Conservation (phyloP, 1,140 invertebrate species). For the Tetraneura akinire region DNA sequence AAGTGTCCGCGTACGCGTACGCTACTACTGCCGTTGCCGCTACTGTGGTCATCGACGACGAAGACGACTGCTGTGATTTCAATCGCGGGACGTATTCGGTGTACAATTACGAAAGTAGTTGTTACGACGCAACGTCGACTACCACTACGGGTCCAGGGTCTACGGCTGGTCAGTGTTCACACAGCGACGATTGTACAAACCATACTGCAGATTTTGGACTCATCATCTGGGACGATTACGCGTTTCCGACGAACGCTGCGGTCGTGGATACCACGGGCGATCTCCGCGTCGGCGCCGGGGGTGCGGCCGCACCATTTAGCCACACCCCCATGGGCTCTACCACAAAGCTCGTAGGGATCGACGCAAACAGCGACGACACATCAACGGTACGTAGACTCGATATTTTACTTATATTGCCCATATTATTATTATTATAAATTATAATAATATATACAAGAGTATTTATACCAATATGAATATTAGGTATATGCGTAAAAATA, state of each 20-base stretch:
- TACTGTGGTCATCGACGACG: not conserved
- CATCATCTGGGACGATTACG: conserved; percentile 8
- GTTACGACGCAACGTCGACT: not conserved
- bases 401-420: no score
- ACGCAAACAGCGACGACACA: conserved; percentile 32
- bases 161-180: not conserved
- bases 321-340: conserved; percentile 54
- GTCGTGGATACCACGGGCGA: conserved; percentile 17
- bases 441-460: no score
- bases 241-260: not conserved
- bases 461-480: no score
- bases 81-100: not conserved
- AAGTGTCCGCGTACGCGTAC: conserved; percentile 14
- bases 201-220: not conserved
- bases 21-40: not conserved
- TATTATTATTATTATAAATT: no score
- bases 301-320: conserved; percentile 23
- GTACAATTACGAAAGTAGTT: not conserved
- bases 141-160: not conserved
- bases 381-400: conserved; percentile 15
- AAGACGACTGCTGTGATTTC: not conserved
- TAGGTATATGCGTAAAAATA: no score
- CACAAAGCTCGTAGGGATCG: conserved; percentile 52
- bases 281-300: conserved; percentile 40
- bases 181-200: not conserved